A percentile compares a stretch with the other conserved stretches of the same genome.
phyloP scores from a whole-genome alignment of 2,113 vertebrate species.

The Lonchura striata region DNA sequence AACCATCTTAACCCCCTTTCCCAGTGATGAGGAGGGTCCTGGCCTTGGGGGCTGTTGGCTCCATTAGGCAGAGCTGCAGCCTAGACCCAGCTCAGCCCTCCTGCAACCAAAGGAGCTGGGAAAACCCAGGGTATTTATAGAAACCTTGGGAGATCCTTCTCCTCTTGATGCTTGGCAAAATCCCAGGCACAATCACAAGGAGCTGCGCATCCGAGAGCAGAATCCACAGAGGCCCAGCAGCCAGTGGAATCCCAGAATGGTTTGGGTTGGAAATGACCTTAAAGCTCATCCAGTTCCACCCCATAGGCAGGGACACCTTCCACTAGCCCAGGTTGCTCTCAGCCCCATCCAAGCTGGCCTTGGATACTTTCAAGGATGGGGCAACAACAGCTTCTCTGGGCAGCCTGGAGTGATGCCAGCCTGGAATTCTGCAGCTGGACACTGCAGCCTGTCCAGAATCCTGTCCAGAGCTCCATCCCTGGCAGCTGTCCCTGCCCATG shows the following conservation, averaged over 20 bases:
- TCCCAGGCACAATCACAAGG: neutral
- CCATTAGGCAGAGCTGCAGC: neutral
- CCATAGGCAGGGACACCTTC: neutral
- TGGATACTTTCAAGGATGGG: neutral
- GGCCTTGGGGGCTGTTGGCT: neutral
- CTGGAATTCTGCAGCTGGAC: neutral
- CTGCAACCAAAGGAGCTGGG: neutral
- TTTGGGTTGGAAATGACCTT: neutral
- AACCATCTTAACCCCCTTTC: neutral
- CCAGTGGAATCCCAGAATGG: neutral
- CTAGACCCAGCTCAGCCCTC: neutral
- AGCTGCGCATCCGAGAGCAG: accelerated
- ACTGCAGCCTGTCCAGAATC: neutral
- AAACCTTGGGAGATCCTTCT: neutral
- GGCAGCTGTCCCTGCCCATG: neutral
- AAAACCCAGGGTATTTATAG: neutral
- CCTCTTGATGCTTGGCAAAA: neutral
- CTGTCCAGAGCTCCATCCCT: too few relatives aligned
- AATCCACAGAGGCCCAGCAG: neutral
- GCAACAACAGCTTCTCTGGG: neutral
- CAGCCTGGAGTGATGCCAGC: neutral
- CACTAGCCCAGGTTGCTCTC: neutral
- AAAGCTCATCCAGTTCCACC: neutral
- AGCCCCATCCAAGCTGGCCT: neutral
- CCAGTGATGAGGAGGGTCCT: neutral